Evolutionary conservation across 92 coral and sea anemone genomes (phyloP), one percentile per base, ranked within the genome.

Genomic region (Nematostella vectensis): DNA sequence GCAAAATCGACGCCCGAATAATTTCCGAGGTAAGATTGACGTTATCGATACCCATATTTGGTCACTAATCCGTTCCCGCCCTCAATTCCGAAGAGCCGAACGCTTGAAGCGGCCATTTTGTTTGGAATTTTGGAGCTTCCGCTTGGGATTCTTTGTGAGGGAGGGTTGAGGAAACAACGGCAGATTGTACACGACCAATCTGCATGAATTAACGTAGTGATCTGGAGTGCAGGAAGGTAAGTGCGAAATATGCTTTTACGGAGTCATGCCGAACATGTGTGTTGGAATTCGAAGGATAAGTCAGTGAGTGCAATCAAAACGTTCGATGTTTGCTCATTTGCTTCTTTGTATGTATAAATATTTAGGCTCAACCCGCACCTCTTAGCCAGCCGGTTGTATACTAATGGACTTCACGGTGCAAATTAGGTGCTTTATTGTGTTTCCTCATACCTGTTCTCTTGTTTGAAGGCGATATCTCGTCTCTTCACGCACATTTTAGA

Each of bases 51-150:
- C 45, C 37, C 72, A 55, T 30, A 59, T 66, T 66, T 59, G 72
- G 72, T 18, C 31, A 53, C 54, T 16, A n/a, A 0, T 45, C 39
- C 53, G 63, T 44, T 28, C 37, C 63, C 72, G 72, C 72, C 72
- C 72, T 49, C 56, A 27, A 45, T 29, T 4, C 55, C 72, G 72
- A 66, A 54, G 55, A 50, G 37, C 72, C 72, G 72, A 66, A 45
- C 57, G 72, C 25, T 29, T 63, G 29, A 26, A 12, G 51, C 70
- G 62, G 72, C 72, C 72, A 66, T 66, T 66, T 64, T 64, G 70
- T 23, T 43, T 25, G 42, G 36, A 49, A 30, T 36, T 27, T 42
- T 8, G 53, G 29, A 58, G 63, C 53, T 66, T 66, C 72, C 72
- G 72, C 62, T 57, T 18, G 44, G 31, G 63, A 66, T 55, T 66